Evolutionary conservation across 2,888 invertebrate genomes (phyloP).

Genomic region (Dendrolimus houi): DNA sequence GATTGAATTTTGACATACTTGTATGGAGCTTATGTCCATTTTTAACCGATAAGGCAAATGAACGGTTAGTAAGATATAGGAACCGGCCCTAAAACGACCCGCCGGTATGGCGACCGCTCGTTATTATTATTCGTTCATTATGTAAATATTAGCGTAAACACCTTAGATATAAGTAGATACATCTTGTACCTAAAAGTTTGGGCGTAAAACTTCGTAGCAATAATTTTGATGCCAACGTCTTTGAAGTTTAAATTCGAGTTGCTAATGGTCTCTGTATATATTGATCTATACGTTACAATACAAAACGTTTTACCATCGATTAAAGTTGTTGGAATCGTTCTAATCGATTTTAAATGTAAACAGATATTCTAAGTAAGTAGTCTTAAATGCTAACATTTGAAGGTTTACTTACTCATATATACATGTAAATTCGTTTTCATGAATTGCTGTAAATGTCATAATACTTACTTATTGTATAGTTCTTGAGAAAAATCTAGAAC

Average conservation of each 20-base stretch:
- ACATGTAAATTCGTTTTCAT: slow-evolving; percentile 23
- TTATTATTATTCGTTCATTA: slow-evolving; percentile 54
- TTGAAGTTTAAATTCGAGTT: slow-evolving; percentile 50
- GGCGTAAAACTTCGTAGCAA: slow-evolving; percentile 65
- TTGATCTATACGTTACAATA: slow-evolving; percentile 34
- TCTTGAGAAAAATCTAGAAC: too few species aligned
- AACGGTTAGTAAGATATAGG: too few species aligned
- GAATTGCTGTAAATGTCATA: too few species aligned
- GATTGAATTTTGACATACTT: too few species aligned
- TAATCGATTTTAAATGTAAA: slow-evolving; percentile 44
- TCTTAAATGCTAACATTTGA: slow-evolving; percentile 70
- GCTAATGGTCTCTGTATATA: slow-evolving; percentile 60
- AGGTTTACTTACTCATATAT: slow-evolving; percentile 16
- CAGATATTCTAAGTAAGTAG: slow-evolving; percentile 43
- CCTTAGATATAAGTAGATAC: slow-evolving; percentile 63
- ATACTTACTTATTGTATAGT: too few species aligned
- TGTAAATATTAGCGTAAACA: slow-evolving; percentile 67
- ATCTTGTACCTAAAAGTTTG: slow-evolving; percentile 64
- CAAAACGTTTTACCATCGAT: slow-evolving; percentile 40
- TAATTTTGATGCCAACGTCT: slow-evolving; percentile 69
- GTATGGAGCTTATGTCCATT: too few species aligned
- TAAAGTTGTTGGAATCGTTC: slow-evolving; percentile 39
- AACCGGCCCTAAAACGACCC: slow-evolving; percentile 31
- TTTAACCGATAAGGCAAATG: too few species aligned
- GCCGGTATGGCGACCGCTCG: slow-evolving; percentile 44